A percentile compares a stretch with the other conserved stretches of the same genome.
Evolutionary conservation across 2,888 invertebrate genomes (phyloP).

Genomic region (Synanthedon vespiformis): DNA sequence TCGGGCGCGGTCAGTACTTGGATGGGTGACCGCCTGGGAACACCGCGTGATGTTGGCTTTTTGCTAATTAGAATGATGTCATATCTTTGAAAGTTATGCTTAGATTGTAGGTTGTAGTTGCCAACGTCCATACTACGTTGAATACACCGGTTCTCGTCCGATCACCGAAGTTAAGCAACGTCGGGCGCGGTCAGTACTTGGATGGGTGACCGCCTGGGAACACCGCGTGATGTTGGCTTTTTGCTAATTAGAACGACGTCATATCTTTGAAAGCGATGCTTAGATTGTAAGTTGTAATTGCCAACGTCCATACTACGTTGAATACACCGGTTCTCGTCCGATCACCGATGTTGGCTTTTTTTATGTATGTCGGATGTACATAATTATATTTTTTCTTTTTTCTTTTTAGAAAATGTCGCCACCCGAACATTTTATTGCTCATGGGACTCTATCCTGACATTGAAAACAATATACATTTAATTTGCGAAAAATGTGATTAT

Average conservation of each 20-base stretch:
- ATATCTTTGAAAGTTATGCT: too few relatives aligned
- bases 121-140: conserved; percentile 1
- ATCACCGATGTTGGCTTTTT: too few relatives aligned
- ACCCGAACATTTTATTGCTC: conserved; percentile 60
- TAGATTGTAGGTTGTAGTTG: too few relatives aligned
- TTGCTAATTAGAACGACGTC: too few relatives aligned
- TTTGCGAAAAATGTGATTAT: conserved; percentile 59
- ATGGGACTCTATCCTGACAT: conserved; percentile 62
- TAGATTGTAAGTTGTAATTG: neutral
- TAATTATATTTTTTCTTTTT: conserved; percentile 3
- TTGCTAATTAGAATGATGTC: too few relatives aligned
- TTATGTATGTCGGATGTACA: too few relatives aligned
- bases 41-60: conserved; percentile 17
- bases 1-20: conserved; percentile 23
- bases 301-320: conserved; percentile 19
- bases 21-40: conserved; percentile 19
- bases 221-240: conserved; percentile 18
- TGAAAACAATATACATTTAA: conserved; percentile 44
- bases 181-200: conserved; percentile 44
- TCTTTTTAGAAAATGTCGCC: conserved; percentile 57
- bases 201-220: conserved; percentile 44
- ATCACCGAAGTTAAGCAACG: conserved; percentile 20
- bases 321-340: conserved; percentile 41
- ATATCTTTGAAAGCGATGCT: too few relatives aligned
- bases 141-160: conserved; percentile 14